Percentiles rank a stretch among this genome's conserved stretches.
These are phyloP conservation scores for Pachyuromys duprasi DNA, from an alignment of 2,797 vertebrate species.

Conservation along the genomic window DNA sequence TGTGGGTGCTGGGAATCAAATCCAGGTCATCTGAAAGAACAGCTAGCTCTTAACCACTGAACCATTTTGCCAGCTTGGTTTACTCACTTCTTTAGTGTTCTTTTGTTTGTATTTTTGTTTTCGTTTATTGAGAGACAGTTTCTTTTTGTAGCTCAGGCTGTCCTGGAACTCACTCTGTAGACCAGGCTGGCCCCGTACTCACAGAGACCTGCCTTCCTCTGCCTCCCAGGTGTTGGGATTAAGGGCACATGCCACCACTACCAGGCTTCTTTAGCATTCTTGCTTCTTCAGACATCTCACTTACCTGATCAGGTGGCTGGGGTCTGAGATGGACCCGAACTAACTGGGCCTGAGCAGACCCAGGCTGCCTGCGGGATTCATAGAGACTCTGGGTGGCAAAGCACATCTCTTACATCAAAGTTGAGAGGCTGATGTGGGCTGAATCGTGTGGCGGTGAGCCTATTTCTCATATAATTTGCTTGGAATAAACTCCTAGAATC, in stretches of 20 bases:
- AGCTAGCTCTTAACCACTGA: neutral
- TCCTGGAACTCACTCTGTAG: neutral
- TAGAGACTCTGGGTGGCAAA: neutral
- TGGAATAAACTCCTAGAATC: slow-evolving; percentile 22
- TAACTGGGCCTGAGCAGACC: neutral
- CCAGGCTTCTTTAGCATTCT: neutral
- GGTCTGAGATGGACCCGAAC: neutral
- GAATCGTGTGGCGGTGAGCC: neutral
- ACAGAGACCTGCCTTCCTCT: neutral
- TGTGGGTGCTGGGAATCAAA: too few relatives aligned
- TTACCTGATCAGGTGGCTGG: neutral
- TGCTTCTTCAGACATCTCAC: neutral
- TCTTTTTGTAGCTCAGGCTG: neutral
- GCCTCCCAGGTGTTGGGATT: neutral
- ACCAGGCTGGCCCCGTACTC: neutral
- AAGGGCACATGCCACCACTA: neutral
- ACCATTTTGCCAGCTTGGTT: too few relatives aligned
- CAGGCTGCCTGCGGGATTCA: neutral
- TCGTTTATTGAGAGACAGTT: neutral
- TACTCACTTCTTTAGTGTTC: neutral
- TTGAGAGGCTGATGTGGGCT: neutral
- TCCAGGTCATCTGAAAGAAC: neutral
- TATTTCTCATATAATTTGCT: neutral
- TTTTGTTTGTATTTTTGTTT: neutral
- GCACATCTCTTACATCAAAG: neutral